Conservation (phyloP, 92 coral and sea anemone genomes). For the Isaurus tuberculatus region DNA sequence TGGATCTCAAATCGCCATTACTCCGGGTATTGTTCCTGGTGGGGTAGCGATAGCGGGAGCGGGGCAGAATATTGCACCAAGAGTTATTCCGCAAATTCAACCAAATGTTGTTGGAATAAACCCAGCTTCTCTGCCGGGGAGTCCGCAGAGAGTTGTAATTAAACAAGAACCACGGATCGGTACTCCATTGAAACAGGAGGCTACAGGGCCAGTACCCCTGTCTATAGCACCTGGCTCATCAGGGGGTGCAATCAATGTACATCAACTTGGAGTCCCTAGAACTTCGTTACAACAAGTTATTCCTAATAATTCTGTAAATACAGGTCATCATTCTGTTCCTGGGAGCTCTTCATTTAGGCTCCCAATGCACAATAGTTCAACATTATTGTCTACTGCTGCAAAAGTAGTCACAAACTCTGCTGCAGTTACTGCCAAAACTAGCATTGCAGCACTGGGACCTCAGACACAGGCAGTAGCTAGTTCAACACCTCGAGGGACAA, state of each 20-base stretch:
- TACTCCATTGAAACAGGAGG: slow-evolving; percentile 67
- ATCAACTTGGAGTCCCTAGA: slow-evolving; percentile 50
- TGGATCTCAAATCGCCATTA: slow-evolving; percentile 90
- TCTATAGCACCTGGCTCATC: slow-evolving; percentile 50
- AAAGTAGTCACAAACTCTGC: slow-evolving; percentile 45
- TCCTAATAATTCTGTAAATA: slow-evolving; percentile 43
- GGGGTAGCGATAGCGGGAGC: slow-evolving; percentile 80
- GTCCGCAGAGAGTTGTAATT: slow-evolving; percentile 61
- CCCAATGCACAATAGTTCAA: slow-evolving; percentile 53
- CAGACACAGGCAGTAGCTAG: slow-evolving; percentile 40
- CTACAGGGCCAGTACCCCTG: slow-evolving; percentile 51
- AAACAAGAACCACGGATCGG: slow-evolving; percentile 68
- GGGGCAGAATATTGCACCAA: slow-evolving; percentile 78
- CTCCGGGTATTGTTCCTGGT: slow-evolving; percentile 85
- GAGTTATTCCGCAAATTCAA: slow-evolving; percentile 81
- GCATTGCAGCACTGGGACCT: slow-evolving; percentile 43
- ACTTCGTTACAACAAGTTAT: slow-evolving; percentile 53
- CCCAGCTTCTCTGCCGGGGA: slow-evolving; percentile 43
- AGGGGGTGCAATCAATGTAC: slow-evolving; percentile 51
- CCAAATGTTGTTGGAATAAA: slow-evolving; percentile 71
- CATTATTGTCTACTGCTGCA: slow-evolving; percentile 29
- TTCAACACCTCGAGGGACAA: slow-evolving; percentile 51
- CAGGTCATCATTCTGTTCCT: slow-evolving; percentile 39
- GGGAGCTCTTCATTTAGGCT: slow-evolving; percentile 54
- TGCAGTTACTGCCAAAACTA: slow-evolving; percentile 39